Base-by-base conservation (phyloP, 2,113 vertebrate genomes). In the Prinia subflava region DNA sequence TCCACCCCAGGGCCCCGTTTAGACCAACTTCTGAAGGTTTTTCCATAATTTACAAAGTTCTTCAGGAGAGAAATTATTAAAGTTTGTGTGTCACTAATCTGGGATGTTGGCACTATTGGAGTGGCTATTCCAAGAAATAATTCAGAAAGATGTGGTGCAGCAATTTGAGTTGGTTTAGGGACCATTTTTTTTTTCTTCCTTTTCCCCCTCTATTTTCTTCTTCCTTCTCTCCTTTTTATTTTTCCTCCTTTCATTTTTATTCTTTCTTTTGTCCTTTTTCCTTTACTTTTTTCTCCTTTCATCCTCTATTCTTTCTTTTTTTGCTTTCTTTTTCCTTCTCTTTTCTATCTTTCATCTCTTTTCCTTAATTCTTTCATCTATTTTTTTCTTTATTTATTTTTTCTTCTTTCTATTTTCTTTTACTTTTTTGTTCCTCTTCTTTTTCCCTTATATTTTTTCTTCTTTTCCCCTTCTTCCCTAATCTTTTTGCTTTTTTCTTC, bases 1-100 rank as follows among this genome's bases (percentile, higher is more conserved):
- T 62, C 24, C 20, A n/a, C 15, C 15, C n/a, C 41, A 39, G n/a
- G 30, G 33, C 55, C 39, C n/a, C 0, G 0, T n/a, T 87, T 5
- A 62, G 64, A 28, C 16, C 3, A 13, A 7, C 9, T 63, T 28
- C 18, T 25, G 1, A 30, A 70, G 24, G 14, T 16, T 47, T 35
- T 57, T 39, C 11, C 21, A 7, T 74, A 47, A 81, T 44, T 83
- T n/a, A 18, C 9, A 1, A 24, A 31, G 41, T 47, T 76, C 37
- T 65, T 65, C 28, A 49, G 39, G 30, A 73, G 2, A 39, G 23
- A n/a, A 41, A 31, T 41, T 35, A 18, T 1, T 42, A 18, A 65
- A 47, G 28, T 17, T 6, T 14, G 18, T 15, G 6, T 73, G 57
- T 30, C 27, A 21, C 7, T 55, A 14, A 42, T 7, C 2, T 44